These are phyloP conservation scores for Parazoanthus darwini DNA, from an alignment of 92 coral and sea anemone species.

Conservation along the genomic window DNA sequence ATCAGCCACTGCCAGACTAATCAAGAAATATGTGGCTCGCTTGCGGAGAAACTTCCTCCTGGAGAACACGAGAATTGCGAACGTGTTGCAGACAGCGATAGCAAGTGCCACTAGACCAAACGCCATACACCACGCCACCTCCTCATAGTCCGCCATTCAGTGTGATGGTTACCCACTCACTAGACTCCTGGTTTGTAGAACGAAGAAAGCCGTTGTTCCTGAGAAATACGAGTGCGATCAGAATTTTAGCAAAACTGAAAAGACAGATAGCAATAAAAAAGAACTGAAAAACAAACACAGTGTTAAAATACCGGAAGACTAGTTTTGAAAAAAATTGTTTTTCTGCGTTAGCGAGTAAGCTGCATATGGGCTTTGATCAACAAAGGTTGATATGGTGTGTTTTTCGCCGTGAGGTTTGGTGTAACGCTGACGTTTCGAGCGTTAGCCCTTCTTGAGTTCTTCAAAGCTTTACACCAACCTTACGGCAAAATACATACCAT, in stretches of 20 bases:
- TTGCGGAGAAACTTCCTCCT: conserved; percentile 18
- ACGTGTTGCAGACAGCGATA: neutral
- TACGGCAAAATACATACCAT: too few species aligned
- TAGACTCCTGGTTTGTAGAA: neutral
- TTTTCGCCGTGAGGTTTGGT: too few species aligned
- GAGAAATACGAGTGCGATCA: neutral
- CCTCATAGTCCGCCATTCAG: neutral
- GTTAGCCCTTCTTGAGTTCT: too few species aligned
- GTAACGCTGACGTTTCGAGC: too few species aligned
- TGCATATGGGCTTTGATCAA: too few species aligned
- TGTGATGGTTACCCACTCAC: neutral
- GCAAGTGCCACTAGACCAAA: neutral
- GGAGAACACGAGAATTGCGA: neutral
- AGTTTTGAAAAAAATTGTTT: too few species aligned
- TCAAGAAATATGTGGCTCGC: conserved; percentile 19
- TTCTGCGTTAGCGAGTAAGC: too few species aligned
- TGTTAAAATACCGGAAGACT: too few species aligned
- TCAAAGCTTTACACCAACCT: too few species aligned
- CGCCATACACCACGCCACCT: neutral
- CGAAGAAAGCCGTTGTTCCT: neutral
- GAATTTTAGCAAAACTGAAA: neutral
- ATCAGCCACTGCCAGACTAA: conserved; percentile 2
- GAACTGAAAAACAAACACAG: neutral
- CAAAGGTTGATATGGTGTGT: too few species aligned
- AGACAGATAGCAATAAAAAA: neutral